Evolutionary conservation across 2,113 vertebrate species (phyloP), one percentile per base, ranked within the genome.

Genomic region (Beaufortia kweichowensis): DNA sequence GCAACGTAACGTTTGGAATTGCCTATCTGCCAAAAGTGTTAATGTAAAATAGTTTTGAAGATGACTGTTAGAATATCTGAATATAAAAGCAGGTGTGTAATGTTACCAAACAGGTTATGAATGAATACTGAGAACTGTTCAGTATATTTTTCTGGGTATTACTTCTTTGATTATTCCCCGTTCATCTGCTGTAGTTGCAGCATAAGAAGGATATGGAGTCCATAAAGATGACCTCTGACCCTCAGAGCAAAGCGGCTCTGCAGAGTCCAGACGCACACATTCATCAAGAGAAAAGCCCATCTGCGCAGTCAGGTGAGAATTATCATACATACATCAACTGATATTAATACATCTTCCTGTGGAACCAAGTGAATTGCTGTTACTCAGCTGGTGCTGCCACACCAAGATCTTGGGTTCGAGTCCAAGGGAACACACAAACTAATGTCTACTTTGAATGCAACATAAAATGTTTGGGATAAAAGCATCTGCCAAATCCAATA

Each of bases 161-260:
- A 3, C 35, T 10, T 39, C 2, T 2, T 39, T 39, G 35, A 12
- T 63, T 14, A 8, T 24, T 75, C 17, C 8, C 35, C 33, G 26
- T 28, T 2, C 7, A 4, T 0, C 23, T 79, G 59, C 68, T 41
- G 65, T 46, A 14, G 79, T 66, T 65, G 68, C 50, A 48, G 35
- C 9, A 53, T 75, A 72, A 76, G 75, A 53, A 69, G 69, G 86
- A 2, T 29, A 90, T 90, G 89, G 87, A 89, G 73, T 84, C 65
- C 67, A 73, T 69, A 53, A 87, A 7, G 67, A 79, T 84, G 86
- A 63, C 79, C 24, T 75, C 83, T 31, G 71, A 85, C 79, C 72
- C 60, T 23, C 53, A 81, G 26, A 62, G 9, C 31, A 76, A 28
- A 60, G 1, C 53, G 0, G 65, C 72, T 24, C 28, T 56, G 9